Evolutionary conservation across 2,888 invertebrate species (phyloP).

Genomic region (Odontomyia ornata): DNA sequence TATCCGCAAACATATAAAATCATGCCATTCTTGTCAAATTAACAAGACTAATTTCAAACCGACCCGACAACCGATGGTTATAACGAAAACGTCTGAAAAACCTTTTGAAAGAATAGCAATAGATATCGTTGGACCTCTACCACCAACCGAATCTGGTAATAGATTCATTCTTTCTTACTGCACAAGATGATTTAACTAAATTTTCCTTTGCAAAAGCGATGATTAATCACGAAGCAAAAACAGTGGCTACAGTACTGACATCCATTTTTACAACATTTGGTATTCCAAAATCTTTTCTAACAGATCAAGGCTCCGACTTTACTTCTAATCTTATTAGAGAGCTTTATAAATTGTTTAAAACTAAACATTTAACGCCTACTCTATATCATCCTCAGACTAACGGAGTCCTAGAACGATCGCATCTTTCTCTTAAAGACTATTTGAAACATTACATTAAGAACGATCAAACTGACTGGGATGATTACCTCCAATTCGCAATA

Average conservation of each 20-base stretch:
- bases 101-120: constrained; percentile 26
- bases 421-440: constrained; percentile 56
- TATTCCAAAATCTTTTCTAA: constrained; percentile 41
- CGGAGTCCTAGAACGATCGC: constrained; percentile 55
- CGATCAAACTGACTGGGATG: constrained; percentile 20
- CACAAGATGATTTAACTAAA: constrained; percentile 58
- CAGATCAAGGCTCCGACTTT: constrained; percentile 51
- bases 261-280: constrained; percentile 37
- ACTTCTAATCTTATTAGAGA: constrained; percentile 53
- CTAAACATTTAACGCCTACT: constrained; percentile 55
- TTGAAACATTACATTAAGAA: constrained; percentile 54
- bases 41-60: background rate
- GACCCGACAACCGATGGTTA: constrained; percentile 49
- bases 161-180: constrained; percentile 57
- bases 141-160: constrained; percentile 41
- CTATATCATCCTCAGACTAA: constrained; percentile 53
- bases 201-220: constrained; percentile 56
- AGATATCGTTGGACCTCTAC: constrained; percentile 37
- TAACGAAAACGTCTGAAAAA: constrained; percentile 46
- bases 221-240: constrained; percentile 56
- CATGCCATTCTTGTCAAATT: constrained; percentile 19
- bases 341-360: constrained; percentile 54
- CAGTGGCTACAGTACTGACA: constrained; percentile 52
- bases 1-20: constrained; percentile 41
- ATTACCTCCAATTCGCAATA: constrained; percentile 23